phyloP scores from a whole-genome alignment of 1,140 invertebrate genomes.

The Patella vulgata region DNA sequence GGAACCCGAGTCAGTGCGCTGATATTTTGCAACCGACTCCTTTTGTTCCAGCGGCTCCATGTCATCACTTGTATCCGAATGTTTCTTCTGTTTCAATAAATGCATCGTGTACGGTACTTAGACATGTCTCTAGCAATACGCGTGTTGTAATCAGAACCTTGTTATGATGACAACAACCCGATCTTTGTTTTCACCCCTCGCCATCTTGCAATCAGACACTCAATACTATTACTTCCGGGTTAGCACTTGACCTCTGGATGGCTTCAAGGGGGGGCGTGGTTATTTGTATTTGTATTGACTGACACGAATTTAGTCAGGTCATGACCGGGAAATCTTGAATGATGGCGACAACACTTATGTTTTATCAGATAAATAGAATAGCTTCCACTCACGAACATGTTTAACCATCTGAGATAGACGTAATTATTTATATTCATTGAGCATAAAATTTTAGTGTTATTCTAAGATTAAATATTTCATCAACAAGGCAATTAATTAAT shows the following conservation, averaged over 20 bases:
- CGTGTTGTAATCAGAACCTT: not conserved
- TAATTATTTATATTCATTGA: too few relatives aligned
- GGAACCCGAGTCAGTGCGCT: constrained; percentile 20
- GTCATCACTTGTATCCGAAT: constrained; percentile 40
- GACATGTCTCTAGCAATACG: not conserved
- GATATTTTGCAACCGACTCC: constrained; percentile 31
- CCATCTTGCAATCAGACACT: constrained; percentile 23
- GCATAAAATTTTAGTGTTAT: too few relatives aligned
- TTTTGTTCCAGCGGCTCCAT: constrained; percentile 26
- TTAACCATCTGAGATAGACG: too few relatives aligned
- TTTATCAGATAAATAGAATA: too few relatives aligned
- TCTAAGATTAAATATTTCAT: too few relatives aligned
- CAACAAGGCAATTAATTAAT: too few relatives aligned
- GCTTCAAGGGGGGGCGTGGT: too few relatives aligned
- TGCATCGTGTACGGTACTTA: constrained; percentile 37
- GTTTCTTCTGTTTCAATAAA: constrained; percentile 48
- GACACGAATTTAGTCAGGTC: too few relatives aligned
- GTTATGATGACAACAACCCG: constrained; percentile 5
- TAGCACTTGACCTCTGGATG: constrained; percentile 27
- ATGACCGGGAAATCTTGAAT: too few relatives aligned
- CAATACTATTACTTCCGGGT: constrained; percentile 37
- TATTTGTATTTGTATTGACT: too few relatives aligned
- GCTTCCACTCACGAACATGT: too few relatives aligned
- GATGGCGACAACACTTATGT: too few relatives aligned
- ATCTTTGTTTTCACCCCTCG: constrained; percentile 30